A percentile compares a stretch with the other conserved stretches of the same genome.
Conservation (phyloP, 2,888 invertebrate genomes). For the Plebejus anna region DNA sequence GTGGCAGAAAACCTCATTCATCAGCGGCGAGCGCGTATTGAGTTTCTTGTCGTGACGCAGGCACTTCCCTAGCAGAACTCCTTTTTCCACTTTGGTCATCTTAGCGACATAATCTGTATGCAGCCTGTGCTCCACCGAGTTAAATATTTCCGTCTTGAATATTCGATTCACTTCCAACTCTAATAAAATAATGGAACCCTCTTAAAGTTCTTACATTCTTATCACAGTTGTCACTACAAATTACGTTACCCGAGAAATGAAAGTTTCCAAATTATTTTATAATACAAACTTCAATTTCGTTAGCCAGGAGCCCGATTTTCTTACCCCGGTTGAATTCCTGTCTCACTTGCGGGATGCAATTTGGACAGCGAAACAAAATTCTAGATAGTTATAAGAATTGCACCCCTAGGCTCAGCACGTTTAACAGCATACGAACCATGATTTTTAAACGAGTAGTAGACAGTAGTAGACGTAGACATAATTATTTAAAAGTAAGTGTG, state of each 20-base stretch:
- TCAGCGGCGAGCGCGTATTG: constrained; percentile 78
- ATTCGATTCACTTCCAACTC: constrained; percentile 82
- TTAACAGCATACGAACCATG: too few species aligned
- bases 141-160: constrained; percentile 81
- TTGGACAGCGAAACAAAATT: neutral
- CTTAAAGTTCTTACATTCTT: neutral
- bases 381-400: neutral
- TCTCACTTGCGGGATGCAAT: neutral
- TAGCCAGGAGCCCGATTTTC: neutral
- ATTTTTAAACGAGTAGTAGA: too few species aligned
- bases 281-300: neutral
- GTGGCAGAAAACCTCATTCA: constrained; percentile 79
- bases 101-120: constrained; percentile 58
- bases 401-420: too few species aligned
- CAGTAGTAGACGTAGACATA: too few species aligned
- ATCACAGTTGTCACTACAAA: constrained; percentile 7
- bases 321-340: neutral
- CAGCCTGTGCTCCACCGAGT: constrained; percentile 72
- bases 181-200: constrained; percentile 43
- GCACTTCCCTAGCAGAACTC: constrained; percentile 76
- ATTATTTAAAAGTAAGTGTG: too few species aligned
- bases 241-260: neutral
- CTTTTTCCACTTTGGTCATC: constrained; percentile 71
- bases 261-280: neutral
- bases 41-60: constrained; percentile 77